phyloP scores from a whole-genome alignment of 2,113 vertebrate species.

The Macquaria ambigua region DNA sequence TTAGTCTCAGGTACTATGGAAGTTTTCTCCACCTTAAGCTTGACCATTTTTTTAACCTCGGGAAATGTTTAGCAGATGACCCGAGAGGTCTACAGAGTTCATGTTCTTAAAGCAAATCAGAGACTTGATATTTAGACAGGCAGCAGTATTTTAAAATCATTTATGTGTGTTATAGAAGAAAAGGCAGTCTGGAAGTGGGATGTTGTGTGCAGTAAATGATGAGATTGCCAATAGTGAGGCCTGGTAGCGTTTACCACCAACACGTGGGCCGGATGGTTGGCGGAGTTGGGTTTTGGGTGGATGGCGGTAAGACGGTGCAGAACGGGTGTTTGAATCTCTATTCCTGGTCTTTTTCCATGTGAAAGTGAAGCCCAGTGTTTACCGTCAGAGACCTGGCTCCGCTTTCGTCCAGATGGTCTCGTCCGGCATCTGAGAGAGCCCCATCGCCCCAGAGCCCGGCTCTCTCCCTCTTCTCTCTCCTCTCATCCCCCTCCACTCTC shows the following conservation, averaged over 20 bases:
- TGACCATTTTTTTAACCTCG: background rate
- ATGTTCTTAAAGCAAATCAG: conserved; percentile 5
- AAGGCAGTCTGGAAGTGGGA: conserved; percentile 31
- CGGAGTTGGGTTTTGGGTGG: conserved; percentile 7
- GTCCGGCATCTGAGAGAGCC: conserved; percentile 78
- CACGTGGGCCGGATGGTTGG: conserved; percentile 39
- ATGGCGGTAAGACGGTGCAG: conserved; percentile 50
- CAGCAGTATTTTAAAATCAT: conserved; percentile 33
- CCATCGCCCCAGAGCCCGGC: conserved; percentile 61
- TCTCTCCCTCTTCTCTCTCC: conserved; percentile 49
- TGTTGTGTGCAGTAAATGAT: conserved; percentile 36
- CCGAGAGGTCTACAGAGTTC: conserved; percentile 18
- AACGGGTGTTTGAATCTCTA: conserved; percentile 62
- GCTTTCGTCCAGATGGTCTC: conserved; percentile 80
- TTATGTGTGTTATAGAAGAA: background rate
- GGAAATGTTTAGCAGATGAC: conserved; percentile 22
- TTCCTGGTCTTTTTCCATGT: conserved; percentile 67
- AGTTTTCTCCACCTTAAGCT: background rate
- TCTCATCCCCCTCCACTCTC: conserved; percentile 58
- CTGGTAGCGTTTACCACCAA: conserved; percentile 39
- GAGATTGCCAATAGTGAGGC: conserved; percentile 38
- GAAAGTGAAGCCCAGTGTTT: conserved; percentile 79
- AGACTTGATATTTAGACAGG: conserved; percentile 13
- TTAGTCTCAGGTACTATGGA: background rate
- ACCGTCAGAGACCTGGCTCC: conserved; percentile 77